These are phyloP conservation scores for Euzetes globulus DNA, from an alignment of 2,888 invertebrate genomes.

Conservation along the genomic window DNA sequence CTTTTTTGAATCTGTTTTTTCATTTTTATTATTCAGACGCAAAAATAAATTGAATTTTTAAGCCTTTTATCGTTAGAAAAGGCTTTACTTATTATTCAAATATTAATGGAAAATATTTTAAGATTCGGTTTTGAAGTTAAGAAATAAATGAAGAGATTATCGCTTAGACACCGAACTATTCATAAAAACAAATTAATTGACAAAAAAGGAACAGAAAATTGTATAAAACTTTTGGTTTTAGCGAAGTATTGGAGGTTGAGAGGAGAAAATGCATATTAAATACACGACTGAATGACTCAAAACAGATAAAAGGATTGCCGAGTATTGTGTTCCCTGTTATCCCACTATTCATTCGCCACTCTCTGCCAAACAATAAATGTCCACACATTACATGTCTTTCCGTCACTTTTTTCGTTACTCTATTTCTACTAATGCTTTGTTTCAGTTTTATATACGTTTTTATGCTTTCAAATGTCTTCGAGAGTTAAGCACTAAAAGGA, in stretches of 20 bases:
- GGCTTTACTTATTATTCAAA: neutral
- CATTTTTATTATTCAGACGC: too few species aligned
- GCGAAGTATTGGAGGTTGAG: neutral
- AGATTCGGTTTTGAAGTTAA: too few species aligned
- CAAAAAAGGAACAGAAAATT: neutral
- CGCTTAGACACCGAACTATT: too few species aligned
- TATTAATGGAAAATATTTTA: too few species aligned
- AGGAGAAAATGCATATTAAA: neutral
- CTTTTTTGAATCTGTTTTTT: neutral
- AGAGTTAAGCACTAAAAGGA: conserved; percentile 12
- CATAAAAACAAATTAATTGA: neutral
- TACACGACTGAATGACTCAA: neutral
- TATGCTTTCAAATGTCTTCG: neutral
- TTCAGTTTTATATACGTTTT: conserved; percentile 10
- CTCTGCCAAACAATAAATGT: neutral
- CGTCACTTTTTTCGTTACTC: neutral
- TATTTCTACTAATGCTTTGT: neutral
- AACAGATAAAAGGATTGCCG: neutral
- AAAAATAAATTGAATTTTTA: neutral
- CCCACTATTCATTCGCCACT: neutral
- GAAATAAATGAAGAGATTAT: too few species aligned
- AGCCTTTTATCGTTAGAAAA: neutral
- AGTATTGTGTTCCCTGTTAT: neutral
- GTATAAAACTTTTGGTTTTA: neutral
- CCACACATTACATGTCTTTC: conserved; percentile 1